A percentile compares a stretch with the other conserved stretches of the same genome.
phyloP scores from a whole-genome alignment of 2,113 vertebrate genomes.

The Alligator mississippiensis region DNA sequence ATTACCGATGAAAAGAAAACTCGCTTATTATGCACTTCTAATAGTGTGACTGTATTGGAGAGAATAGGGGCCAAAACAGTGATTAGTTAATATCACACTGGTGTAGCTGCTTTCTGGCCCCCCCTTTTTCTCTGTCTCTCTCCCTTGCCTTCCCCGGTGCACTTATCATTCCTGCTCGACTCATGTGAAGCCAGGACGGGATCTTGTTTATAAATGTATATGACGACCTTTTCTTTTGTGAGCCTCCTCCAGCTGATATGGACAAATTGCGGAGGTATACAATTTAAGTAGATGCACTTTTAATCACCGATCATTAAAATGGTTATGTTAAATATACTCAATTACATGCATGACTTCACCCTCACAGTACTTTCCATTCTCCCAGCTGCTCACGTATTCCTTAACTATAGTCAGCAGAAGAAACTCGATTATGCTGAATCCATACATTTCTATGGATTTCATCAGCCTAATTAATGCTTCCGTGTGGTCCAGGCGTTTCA shows the following conservation, averaged over 20 bases:
- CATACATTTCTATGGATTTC: constrained; percentile 87
- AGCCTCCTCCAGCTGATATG: constrained; percentile 79
- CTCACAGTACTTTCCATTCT: constrained; percentile 82
- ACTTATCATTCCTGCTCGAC: constrained; percentile 59
- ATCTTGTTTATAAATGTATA: constrained; percentile 81
- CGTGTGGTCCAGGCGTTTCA: constrained; percentile 83
- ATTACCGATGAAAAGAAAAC: constrained; percentile 64
- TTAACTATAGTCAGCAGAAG: constrained; percentile 80
- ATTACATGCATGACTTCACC: constrained; percentile 86
- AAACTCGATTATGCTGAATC: constrained; percentile 86
- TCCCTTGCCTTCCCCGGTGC: background rate
- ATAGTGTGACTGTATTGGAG: constrained; percentile 48
- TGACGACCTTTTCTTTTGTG: constrained; percentile 76
- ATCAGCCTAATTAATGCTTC: constrained; percentile 89
- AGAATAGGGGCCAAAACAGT: constrained; percentile 40
- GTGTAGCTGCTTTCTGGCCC: constrained; percentile 42
- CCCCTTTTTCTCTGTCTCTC: background rate
- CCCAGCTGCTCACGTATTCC: constrained; percentile 83
- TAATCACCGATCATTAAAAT: constrained; percentile 88
- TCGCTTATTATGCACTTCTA: constrained; percentile 57
- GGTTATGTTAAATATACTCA: constrained; percentile 88
- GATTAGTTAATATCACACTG: constrained; percentile 67
- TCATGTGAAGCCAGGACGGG: constrained; percentile 55
- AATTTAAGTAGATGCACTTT: constrained; percentile 85
- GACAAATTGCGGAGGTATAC: constrained; percentile 83